Evolutionary conservation across 2,888 invertebrate genomes (phyloP), one percentile per base, ranked within the genome.

Genomic region (Calliphora vomitoria): DNA sequence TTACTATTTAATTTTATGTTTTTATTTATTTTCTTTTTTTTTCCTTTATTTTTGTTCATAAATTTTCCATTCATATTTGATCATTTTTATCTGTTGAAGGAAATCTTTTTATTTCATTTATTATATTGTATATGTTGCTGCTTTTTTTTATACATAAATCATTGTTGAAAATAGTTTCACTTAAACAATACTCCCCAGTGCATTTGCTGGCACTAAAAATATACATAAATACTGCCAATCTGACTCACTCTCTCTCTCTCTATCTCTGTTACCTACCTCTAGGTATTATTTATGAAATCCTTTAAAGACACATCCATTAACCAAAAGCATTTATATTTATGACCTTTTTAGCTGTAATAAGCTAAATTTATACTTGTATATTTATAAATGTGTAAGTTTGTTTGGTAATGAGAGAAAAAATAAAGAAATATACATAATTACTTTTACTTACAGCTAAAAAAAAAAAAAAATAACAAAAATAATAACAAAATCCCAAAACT

Each of bases 31-130:
- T 44, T 13, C 10, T 10, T 44, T 44, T 44, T 58, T 68, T 3
- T 41, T 78, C 3, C 13, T 18, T 53, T 53, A 5, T 53, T 20
- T 72, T 72, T 55, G 18, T 35, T 35, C 35, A 25, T 53, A 18
- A 53, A 15, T 58, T 58, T 58, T 11, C 10, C 5, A 4, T 64
- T 10, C 15, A 11, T 64, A 64, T 38, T 64, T 38, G n/a, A 64
- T 64, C 3, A 18, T 4, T 44, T 72, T 55, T 64, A 50, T 62
- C n/a, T 60, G 13, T 62, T 69, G 38, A 31, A 44, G 64, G 6
- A 18, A 66, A 66, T 66, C 41, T 66, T n/a, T 58, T 66, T 44
- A 44, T 18, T 20, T 38, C 62, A 62, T 62, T 64, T 64, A 18
- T 38, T 64, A 62, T 35, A 35, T 13, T 44, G 44, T 44, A 13